Base-by-base conservation (phyloP, 2,113 vertebrate species). In the Sarotherodon lohbergeri region DNA sequence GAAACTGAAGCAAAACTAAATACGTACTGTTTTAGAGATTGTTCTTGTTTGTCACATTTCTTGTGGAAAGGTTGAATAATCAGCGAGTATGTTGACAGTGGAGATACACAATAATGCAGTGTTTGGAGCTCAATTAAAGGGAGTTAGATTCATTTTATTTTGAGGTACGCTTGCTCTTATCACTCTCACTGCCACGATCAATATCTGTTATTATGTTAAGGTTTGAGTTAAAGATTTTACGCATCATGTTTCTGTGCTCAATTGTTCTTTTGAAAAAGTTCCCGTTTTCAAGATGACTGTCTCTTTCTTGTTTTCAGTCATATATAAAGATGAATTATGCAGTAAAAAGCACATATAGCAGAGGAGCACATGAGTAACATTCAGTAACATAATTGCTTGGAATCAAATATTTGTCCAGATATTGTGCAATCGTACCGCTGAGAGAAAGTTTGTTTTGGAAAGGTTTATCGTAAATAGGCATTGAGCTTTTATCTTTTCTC, bases 1-100 rank as follows among this genome's bases (percentile, higher is more conserved):
- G 78, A 59, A 93, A 87, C 86, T 91, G 85, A 93, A 90, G 84
- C 81, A 92, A 93, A 93, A 81, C 81, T 91, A 89, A 93, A 90
- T 76, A 88, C 27, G 92, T 85, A 34, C 41, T 63, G 46, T 88
- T 91, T 89, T 71, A 59, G 43, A 71, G 76, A 73, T 85, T 83
- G 7, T 68, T 73, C 76, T 88, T 87, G 85, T 90, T 82, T 87
- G 79, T 84, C 32, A 39, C 55, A 68, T 88, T 73, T 24, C 83
- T 79, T 85, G 76, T 82, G 11, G 22, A 80, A 32, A 24, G 17
- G 8, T 12, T 29, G 16, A 81, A 82, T 81, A 83, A 81, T 86
- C 61, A 73, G 52, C 5, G 22, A 82, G 50, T 13, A 39, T 55
- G 57, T 24, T 66, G 59, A 84, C 48, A 68, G 36, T 68, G 57